Conservation (phyloP, 30 jellyfish, hydroid and myxozoan species). For the Pelagia noctiluca region DNA sequence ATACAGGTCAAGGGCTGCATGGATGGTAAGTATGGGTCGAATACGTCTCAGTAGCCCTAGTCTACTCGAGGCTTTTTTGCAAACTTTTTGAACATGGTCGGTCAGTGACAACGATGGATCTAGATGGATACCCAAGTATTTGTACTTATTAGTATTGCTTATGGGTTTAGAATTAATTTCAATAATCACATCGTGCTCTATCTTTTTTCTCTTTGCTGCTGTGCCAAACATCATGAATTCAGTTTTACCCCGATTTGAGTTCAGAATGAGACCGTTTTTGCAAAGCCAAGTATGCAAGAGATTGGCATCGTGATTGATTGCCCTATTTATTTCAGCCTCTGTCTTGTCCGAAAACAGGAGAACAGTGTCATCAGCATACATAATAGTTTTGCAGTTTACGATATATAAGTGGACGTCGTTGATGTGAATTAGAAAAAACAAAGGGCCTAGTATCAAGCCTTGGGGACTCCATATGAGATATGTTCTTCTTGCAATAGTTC, state of each 20-base stretch:
- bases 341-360: too few relatives aligned
- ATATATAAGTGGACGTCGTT: constrained; percentile 60
- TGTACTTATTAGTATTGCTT: constrained; percentile 38
- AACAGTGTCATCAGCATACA: constrained; percentile 74
- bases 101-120: too few relatives aligned
- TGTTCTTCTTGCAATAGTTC: constrained; percentile 52
- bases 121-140: too few relatives aligned
- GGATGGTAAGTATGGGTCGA: too few relatives aligned
- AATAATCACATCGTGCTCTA: constrained; percentile 22
- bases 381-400: constrained; percentile 12
- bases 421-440: constrained; percentile 55
- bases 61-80: too few relatives aligned
- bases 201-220: constrained; percentile 41
- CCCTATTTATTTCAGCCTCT: constrained; percentile 21
- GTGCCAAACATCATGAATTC: too few relatives aligned
- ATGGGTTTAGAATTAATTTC: constrained; percentile 44
- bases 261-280: constrained; percentile 33
- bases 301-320: constrained; percentile 18
- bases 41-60: constrained; percentile 27
- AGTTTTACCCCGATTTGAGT: constrained; percentile 39
- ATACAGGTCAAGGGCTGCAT: too few relatives aligned
- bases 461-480: constrained; percentile 72
- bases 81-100: too few relatives aligned
- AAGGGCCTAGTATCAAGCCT: constrained; percentile 67
- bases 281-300: constrained; percentile 35